Conservation (phyloP, 2,113 vertebrate species). For the Myocastor coypus region DNA sequence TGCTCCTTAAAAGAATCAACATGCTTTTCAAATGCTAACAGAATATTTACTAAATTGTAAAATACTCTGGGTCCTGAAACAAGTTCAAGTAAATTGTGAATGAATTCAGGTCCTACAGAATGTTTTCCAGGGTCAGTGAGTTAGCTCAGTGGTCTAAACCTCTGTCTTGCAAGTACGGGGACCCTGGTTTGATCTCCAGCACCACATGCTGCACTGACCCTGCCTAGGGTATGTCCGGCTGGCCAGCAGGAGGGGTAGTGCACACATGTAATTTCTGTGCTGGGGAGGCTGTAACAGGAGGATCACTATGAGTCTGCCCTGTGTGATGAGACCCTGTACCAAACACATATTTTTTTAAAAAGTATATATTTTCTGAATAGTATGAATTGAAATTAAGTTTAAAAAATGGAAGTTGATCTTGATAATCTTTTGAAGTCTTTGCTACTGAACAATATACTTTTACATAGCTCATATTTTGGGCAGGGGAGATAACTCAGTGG, state of each 20-base stretch:
- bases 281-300: too few relatives aligned
- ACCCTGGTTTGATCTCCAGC: too few relatives aligned
- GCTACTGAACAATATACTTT: neutral
- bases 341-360: too few relatives aligned
- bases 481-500: too few relatives aligned
- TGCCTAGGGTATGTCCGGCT: too few relatives aligned
- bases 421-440: conserved; percentile 26
- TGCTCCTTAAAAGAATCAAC: neutral
- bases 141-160: too few relatives aligned
- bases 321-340: too few relatives aligned
- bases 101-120: neutral
- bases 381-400: conserved; percentile 30
- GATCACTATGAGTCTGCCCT: too few relatives aligned
- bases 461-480: neutral
- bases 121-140: neutral
- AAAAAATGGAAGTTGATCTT: neutral
- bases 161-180: too few relatives aligned
- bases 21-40: neutral
- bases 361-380: neutral
- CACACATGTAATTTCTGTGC: too few relatives aligned
- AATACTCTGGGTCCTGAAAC: neutral
- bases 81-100: conserved; percentile 1
- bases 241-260: too few relatives aligned
- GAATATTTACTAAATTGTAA: neutral
- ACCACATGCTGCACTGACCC: too few relatives aligned